Evolutionary conservation across 2,797 vertebrate species (phyloP), one percentile per base, ranked within the genome.

Genomic region (Brachyalestes nurse): DNA sequence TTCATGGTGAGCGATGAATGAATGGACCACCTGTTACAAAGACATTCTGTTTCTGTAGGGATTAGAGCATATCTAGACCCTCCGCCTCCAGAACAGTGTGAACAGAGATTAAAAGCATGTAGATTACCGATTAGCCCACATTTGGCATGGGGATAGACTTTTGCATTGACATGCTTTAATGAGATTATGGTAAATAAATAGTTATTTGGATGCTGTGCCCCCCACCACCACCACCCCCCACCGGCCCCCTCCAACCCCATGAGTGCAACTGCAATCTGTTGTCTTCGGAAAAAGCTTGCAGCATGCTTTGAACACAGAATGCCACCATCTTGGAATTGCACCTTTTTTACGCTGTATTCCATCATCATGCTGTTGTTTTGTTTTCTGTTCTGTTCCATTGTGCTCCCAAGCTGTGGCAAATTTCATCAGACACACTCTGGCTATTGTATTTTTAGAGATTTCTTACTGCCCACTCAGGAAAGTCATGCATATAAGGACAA

Each of bases 1-100:
- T 74, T 67, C 38, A 69, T 73, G n/a, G 13, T 19, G 19, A 72
- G 34, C 6, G n/a, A 79, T 72, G 69, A 42, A 72, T 79, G 77
- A 53, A 53, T 53, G 13, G 7, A n/a, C 45, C 69, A 72, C 45
- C 45, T 72, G 67, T 72, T 72, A 57, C 60, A 42, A 64, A 12
- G 40, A 45, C 47, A 66, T 66, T 72, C 9, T 1, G 7, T 72
- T 73, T 79, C 60, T 72, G 25, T 72, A 38, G 8, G 19, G 28
- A 72, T 55, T 67, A 67, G n/a, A 40, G 65, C 34, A 9, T 42
- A n/a, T 45, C 5, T 47, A 12, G 66, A 69, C 42, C 66, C 66
- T 47, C 40, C 14, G 5, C 17, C 71, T 58, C 71, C 9, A 13
- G 9, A 40, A 13, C 71, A 53, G 49, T 38, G 25, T 55, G 0